These are phyloP conservation scores for Elaphurus davidianus DNA, from an alignment of 2,113 vertebrate genomes.

Conservation along the genomic window DNA sequence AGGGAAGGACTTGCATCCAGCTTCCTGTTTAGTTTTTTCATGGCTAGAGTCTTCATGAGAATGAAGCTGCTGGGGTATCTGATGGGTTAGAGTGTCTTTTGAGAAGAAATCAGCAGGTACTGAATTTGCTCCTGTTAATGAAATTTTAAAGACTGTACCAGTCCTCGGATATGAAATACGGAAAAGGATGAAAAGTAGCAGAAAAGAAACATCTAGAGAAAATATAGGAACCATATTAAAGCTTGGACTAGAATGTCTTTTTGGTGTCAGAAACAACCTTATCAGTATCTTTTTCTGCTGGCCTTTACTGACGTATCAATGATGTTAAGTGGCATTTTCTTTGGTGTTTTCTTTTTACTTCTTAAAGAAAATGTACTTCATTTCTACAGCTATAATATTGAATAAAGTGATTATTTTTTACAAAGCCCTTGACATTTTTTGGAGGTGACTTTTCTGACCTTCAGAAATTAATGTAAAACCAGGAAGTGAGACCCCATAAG, in stretches of 20 bases:
- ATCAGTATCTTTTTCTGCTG: not conserved
- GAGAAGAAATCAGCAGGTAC: not conserved
- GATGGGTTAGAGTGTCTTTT: not conserved
- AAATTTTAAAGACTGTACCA: not conserved
- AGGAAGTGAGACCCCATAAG: not conserved
- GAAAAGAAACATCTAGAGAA: not conserved
- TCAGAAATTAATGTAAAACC: not conserved
- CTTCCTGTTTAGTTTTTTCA: not conserved
- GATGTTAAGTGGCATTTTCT: not conserved
- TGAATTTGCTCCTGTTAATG: not conserved
- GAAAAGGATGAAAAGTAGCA: not conserved
- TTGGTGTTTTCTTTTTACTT: not conserved
- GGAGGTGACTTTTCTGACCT: not conserved
- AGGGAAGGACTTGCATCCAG: not conserved
- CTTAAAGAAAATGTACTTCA: not conserved
- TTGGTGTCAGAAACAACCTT: not conserved
- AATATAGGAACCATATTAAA: not conserved
- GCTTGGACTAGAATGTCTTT: not conserved
- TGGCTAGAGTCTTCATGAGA: not conserved
- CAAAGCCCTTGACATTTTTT: not conserved
- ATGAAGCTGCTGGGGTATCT: not conserved
- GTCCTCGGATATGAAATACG: fast-evolving
- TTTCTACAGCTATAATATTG: not conserved
- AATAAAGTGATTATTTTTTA: not conserved
- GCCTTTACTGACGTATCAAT: not conserved